These are phyloP conservation scores for Neosalanx taihuensis DNA, from an alignment of 2,797 vertebrate species.

Conservation along the genomic window DNA sequence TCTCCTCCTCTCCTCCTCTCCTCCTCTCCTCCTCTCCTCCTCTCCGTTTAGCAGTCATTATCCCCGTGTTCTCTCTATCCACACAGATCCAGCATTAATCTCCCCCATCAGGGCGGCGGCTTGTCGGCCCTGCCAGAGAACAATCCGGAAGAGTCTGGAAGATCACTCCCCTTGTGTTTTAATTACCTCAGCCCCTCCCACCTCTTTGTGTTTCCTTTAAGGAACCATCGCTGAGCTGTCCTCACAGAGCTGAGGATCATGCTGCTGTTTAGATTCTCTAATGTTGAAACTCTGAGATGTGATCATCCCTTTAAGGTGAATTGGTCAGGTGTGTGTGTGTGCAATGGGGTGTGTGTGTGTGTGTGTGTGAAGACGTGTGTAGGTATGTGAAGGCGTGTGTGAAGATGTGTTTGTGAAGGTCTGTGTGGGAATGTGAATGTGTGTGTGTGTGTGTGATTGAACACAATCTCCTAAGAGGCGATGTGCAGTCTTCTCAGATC, in stretches of 20 bases:
- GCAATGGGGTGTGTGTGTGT: background rate
- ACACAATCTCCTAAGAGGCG: background rate
- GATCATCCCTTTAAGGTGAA: background rate
- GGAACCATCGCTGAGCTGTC: background rate
- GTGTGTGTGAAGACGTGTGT: background rate
- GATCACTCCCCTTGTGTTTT: background rate
- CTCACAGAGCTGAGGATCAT: background rate
- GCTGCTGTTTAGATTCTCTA: background rate
- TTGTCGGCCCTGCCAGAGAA: background rate
- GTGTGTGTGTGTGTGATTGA: background rate
- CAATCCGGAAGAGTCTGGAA: background rate
- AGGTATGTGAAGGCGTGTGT: background rate
- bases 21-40: no score
- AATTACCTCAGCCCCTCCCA: background rate
- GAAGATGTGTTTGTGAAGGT: no score
- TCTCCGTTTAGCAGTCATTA: conserved; percentile 18
- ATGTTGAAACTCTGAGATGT: background rate
- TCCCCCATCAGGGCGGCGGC: conserved; percentile 2
- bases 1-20: no score
- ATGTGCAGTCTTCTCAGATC: background rate
- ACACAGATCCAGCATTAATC: conserved; percentile 11
- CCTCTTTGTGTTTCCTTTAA: background rate
- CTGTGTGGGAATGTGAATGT: background rate
- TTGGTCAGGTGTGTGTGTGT: background rate
- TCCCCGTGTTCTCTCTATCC: conserved; percentile 4